phyloP scores from a whole-genome alignment of 92 coral and sea anemone genomes.

The Porites lobata region DNA sequence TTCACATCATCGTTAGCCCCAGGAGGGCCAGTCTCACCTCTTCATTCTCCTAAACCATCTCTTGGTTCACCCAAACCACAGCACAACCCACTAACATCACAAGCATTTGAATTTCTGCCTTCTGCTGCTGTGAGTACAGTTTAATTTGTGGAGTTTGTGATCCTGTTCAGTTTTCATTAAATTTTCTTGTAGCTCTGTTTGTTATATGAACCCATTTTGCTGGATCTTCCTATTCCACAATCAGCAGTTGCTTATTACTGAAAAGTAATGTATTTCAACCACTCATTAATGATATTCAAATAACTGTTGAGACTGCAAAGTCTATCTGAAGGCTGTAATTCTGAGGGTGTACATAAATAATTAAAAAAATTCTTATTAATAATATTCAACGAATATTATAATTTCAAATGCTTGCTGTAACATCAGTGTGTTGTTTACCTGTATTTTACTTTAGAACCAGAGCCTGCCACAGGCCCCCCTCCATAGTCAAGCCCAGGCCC shows the following conservation, averaged over 20 bases:
- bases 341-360: too few species aligned
- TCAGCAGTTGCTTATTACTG: too few species aligned
- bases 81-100: conserved; percentile 69
- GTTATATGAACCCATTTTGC: too few species aligned
- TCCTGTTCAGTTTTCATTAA: background rate
- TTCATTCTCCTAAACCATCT: conserved; percentile 87
- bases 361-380: too few species aligned
- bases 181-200: too few species aligned
- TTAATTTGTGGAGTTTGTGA: background rate
- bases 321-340: too few species aligned
- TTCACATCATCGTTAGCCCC: conserved; percentile 86
- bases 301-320: too few species aligned
- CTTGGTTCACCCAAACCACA: conserved; percentile 71
- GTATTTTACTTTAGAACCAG: conserved; percentile 27
- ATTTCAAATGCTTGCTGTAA: background rate
- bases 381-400: too few species aligned
- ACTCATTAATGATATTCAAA: too few species aligned
- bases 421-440: background rate
- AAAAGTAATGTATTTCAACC: too few species aligned
- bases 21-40: conserved; percentile 91
- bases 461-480: conserved; percentile 41
- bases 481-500: conserved; percentile 63
- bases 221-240: too few species aligned
- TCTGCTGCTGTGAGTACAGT: conserved; percentile 81
- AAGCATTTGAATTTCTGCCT: conserved; percentile 93